Evolutionary conservation across 2,888 invertebrate genomes (phyloP).

Genomic region (Gari tellinella): DNA sequence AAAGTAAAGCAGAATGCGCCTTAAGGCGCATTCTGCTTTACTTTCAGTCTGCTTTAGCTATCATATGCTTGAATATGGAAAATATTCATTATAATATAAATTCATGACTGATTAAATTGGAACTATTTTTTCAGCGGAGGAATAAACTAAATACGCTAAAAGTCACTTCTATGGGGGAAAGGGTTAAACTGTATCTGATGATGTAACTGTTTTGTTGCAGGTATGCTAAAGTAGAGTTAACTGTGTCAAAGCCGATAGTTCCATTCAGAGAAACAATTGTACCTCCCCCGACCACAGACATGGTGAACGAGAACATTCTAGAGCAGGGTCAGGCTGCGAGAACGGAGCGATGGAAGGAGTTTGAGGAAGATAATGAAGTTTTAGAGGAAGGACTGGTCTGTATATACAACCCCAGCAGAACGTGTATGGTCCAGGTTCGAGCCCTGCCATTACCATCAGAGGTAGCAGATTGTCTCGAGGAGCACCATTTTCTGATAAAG

Average conservation of each 20-base stretch:
- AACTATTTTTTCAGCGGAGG: too few relatives aligned
- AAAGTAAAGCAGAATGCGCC: too few relatives aligned
- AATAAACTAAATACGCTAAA: too few relatives aligned
- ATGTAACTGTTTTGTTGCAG: constrained; percentile 83
- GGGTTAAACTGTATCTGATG: neutral
- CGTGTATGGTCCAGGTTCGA: constrained; percentile 89
- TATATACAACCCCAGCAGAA: constrained; percentile 89
- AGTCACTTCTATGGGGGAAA: neutral
- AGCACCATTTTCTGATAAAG: constrained; percentile 90
- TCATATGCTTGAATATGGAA: too few relatives aligned
- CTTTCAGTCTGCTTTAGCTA: too few relatives aligned
- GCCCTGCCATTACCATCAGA: constrained; percentile 91
- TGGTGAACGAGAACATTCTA: constrained; percentile 92
- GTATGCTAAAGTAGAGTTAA: constrained; percentile 90
- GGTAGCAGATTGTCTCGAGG: constrained; percentile 90
- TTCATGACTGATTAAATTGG: too few relatives aligned
- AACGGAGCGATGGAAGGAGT: constrained; percentile 65
- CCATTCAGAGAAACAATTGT: constrained; percentile 97
- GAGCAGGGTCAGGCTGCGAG: constrained; percentile 84
- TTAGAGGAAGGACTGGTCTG: constrained; percentile 75
- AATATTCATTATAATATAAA: too few relatives aligned
- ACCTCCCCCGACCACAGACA: constrained; percentile 91
- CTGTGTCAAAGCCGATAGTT: constrained; percentile 97
- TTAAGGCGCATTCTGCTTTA: too few relatives aligned
- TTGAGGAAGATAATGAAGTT: constrained; percentile 69